phyloP scores from a whole-genome alignment of 2,797 vertebrate species.

The Bufotes viridis region DNA sequence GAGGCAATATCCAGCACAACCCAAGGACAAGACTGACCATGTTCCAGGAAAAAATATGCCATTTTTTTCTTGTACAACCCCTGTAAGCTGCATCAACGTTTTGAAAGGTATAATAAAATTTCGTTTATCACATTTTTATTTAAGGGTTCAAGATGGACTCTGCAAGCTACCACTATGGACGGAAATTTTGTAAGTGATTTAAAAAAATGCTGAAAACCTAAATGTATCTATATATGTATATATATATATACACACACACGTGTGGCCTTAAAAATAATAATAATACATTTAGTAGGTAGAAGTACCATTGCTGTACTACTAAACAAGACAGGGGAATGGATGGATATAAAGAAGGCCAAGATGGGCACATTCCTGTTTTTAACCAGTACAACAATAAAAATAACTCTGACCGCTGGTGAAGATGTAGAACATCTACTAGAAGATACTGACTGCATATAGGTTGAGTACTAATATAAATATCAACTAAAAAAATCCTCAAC shows the following conservation, averaged over 20 bases:
- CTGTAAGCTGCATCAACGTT: not conserved
- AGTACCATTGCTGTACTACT: not conserved
- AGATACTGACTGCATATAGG: too few species aligned
- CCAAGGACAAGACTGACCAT: too few species aligned
- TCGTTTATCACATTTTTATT: slow-evolving; percentile 47
- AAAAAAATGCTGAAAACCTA: not conserved
- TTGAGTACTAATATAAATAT: too few species aligned
- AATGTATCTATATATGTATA: too few species aligned
- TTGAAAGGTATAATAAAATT: not conserved
- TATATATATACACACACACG: not conserved
- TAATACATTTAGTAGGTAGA: not conserved
- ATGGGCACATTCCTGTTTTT: not conserved
- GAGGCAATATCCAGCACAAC: not conserved
- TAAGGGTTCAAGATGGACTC: slow-evolving; percentile 95
- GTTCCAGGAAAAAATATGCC: too few species aligned
- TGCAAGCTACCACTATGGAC: slow-evolving; percentile 91
- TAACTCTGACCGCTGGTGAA: too few species aligned
- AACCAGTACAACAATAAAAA: not conserved
- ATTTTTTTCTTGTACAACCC: not conserved
- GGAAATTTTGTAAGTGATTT: slow-evolving; percentile 87
- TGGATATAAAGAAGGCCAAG: not conserved
- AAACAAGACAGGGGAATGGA: not conserved
- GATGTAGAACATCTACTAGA: too few species aligned
- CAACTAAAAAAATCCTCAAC: too few species aligned
- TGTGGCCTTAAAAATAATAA: not conserved